These are phyloP conservation scores for Argyrosomus regius DNA, from an alignment of 2,797 vertebrate genomes.

Conservation along the genomic window DNA sequence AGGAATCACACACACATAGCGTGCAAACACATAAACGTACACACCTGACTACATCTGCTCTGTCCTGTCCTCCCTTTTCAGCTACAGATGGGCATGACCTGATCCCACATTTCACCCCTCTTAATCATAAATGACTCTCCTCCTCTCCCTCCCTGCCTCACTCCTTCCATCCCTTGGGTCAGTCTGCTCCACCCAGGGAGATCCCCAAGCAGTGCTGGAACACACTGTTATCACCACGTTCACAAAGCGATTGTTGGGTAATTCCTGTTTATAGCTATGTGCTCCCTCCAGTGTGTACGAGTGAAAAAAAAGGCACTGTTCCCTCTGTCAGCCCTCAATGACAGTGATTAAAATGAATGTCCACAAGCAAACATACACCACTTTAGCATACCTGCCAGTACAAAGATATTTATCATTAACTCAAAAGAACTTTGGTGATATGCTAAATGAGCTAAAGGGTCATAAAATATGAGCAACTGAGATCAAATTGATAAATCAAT, in stretches of 20 bases:
- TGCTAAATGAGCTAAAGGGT: not conserved
- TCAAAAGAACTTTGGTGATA: slow-evolving; percentile 19
- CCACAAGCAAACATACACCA: slow-evolving; percentile 23
- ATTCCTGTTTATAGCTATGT: slow-evolving; percentile 92
- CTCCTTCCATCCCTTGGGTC: slow-evolving; percentile 56
- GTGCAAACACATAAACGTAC: slow-evolving; percentile 54
- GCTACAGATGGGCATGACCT: slow-evolving; percentile 46
- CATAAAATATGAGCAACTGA: slow-evolving; percentile 4
- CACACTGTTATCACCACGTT: slow-evolving; percentile 94
- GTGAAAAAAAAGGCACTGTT: slow-evolving; percentile 77
- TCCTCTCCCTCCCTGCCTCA: slow-evolving; percentile 65
- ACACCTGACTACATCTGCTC: slow-evolving; percentile 34
- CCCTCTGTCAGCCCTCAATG: slow-evolving; percentile 82
- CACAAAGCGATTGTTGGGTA: slow-evolving; percentile 95
- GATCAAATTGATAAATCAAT: slow-evolving; percentile 10
- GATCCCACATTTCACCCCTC: slow-evolving; percentile 81
- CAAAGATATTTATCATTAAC: not conserved
- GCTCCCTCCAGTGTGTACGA: slow-evolving; percentile 85
- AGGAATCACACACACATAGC: slow-evolving; percentile 57
- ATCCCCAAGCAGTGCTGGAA: slow-evolving; percentile 90
- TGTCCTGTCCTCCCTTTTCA: slow-evolving; percentile 25
- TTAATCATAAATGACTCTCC: slow-evolving; percentile 80
- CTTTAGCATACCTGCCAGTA: slow-evolving; percentile 11
- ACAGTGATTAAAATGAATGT: slow-evolving; percentile 58
- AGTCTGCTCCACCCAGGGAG: slow-evolving; percentile 84